Evolutionary conservation across 2,797 vertebrate genomes (phyloP), one percentile per base, ranked within the genome.

Genomic region (Champsocephalus esox): DNA sequence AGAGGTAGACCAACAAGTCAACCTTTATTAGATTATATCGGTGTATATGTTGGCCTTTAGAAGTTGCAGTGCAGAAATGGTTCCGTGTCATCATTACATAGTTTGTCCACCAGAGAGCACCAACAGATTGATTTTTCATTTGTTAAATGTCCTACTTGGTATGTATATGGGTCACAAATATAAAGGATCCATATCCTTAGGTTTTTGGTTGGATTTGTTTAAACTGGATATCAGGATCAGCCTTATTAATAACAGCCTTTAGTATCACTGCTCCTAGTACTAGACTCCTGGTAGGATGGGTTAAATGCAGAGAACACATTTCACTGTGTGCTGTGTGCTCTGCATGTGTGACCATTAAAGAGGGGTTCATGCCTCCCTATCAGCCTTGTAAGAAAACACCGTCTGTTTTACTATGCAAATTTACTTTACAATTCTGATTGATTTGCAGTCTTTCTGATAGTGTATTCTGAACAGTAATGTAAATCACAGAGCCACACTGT

Each of bases 101-200:
- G 57, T 62, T 62, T 52, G 14, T 57, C 45, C 38, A 72, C 49
- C 41, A 66, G 62, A 62, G 50, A 44, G 57, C 75, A 49, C 55
- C 3, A 17, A 34, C 2, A 6, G 19, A 45, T 32, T 32, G 5
- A 54, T 32, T 48, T 46, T 67, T 12, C 12, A 67, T 50, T 50
- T 24, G 9, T 12, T 24, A 54, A 43, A 52, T 17, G 60, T 55
- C 34, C 38, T 17, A 8, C n/a, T 58, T 24, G 11, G 1, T 56
- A 28, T 24, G 4, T 21, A 8, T 12, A 4, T 21, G 9, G 8
- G 3, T 51, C 21, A 70, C 5, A 28, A 38, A 28, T 54, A 2
- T 61, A 24, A 49, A 11, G 19, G 14, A 44, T 44, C n/a, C 10
- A 1, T 32, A 19, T 51, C 6, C 34, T 2, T 38, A 59, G 17